Percentiles rank a stretch among this genome's conserved stretches.
Evolutionary conservation across 1,140 invertebrate species (phyloP).

Genomic region (Grapholita molesta): DNA sequence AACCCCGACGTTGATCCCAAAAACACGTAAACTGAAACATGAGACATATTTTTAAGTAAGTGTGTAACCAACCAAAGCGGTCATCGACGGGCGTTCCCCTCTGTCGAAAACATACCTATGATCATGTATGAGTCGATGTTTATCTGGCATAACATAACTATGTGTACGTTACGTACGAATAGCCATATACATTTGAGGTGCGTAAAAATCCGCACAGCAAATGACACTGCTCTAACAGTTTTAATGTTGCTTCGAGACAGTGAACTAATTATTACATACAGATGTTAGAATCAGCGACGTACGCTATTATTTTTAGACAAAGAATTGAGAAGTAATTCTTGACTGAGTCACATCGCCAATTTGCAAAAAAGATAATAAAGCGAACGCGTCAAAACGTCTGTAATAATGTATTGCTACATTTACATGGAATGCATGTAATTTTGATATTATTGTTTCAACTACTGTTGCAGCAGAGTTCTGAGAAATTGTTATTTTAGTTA

Average conservation of each 20-base stretch:
- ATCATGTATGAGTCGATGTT: too few species aligned
- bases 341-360: background rate
- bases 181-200: too few species aligned
- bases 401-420: background rate
- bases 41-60: too few species aligned
- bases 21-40: slow-evolving; percentile 93
- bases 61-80: too few species aligned
- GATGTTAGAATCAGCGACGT: background rate
- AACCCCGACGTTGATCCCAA: slow-evolving; percentile 89
- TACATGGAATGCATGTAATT: background rate
- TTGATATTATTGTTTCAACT: background rate
- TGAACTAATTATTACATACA: background rate
- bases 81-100: too few species aligned
- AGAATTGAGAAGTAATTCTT: background rate
- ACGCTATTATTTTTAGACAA: background rate
- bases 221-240: too few species aligned
- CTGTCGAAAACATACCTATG: too few species aligned
- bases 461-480: background rate
- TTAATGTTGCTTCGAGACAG: background rate
- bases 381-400: background rate
- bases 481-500: too few species aligned
- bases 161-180: too few species aligned
- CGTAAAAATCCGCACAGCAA: too few species aligned
- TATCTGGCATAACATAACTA: too few species aligned
- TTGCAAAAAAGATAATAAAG: background rate